A percentile compares a stretch with the other conserved stretches of the same genome.
These are phyloP conservation scores for Sipha maydis DNA, from an alignment of 2,888 invertebrate species.

Conservation along the genomic window DNA sequence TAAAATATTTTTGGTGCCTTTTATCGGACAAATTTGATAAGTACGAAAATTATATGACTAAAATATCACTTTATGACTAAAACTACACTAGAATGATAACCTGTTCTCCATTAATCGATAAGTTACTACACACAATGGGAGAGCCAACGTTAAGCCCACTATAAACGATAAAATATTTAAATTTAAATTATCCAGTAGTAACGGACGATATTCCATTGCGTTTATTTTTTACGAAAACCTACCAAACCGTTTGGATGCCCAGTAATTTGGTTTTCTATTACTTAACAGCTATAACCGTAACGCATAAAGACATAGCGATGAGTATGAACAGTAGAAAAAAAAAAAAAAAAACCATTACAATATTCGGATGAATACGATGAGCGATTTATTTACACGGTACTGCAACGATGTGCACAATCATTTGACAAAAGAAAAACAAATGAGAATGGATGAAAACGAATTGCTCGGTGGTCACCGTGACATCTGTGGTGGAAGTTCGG, in stretches of 20 bases:
- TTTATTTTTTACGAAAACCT: background rate
- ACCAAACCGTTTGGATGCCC: background rate
- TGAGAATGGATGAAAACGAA: background rate
- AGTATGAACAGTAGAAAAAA: background rate
- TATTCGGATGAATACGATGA: conserved; percentile 18
- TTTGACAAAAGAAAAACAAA: conserved; percentile 12
- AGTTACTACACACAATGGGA: no score
- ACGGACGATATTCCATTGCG: background rate
- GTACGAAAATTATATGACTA: background rate
- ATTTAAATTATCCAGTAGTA: background rate
- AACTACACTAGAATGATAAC: no score
- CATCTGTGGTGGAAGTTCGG: background rate
- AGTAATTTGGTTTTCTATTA: background rate
- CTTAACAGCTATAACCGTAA: no score
- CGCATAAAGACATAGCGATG: no score
- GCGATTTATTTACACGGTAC: conserved; percentile 48
- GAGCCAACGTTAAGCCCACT: background rate
- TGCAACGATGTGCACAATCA: conserved; percentile 18
- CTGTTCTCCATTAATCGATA: no score
- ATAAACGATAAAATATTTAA: background rate
- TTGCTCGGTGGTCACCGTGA: background rate
- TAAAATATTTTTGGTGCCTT: background rate
- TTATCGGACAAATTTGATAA: background rate
- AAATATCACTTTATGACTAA: no score
- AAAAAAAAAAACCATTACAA: background rate